phyloP scores from a whole-genome alignment of 2,888 invertebrate genomes.

The Pomacea canaliculata region DNA sequence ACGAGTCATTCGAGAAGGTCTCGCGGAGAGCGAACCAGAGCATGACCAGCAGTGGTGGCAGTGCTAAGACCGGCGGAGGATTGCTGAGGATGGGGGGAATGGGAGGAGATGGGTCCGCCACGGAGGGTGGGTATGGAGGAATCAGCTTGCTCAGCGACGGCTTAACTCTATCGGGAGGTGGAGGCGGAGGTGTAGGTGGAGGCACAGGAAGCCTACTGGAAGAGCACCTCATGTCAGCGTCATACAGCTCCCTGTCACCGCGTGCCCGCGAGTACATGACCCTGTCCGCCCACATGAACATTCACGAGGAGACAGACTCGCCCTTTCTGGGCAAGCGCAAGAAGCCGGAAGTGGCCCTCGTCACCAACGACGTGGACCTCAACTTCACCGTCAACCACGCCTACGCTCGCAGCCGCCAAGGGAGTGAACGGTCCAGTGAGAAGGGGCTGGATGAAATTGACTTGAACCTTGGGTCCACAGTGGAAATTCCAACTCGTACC shows the following conservation, averaged over 20 bases:
- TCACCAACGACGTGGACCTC: slow-evolving; percentile 38
- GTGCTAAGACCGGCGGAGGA: neutral
- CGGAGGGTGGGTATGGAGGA: neutral
- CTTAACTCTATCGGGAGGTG: neutral
- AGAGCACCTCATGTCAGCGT: slow-evolving; percentile 11
- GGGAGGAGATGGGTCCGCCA: neutral
- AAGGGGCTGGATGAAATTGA: slow-evolving; percentile 27
- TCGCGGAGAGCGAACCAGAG: neutral
- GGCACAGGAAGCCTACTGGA: neutral
- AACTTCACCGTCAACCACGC: slow-evolving; percentile 40
- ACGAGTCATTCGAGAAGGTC: slow-evolving; percentile 8
- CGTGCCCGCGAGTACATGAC: slow-evolving; percentile 28
- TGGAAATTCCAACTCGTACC: slow-evolving; percentile 18
- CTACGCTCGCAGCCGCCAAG: slow-evolving; percentile 22
- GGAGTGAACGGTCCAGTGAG: slow-evolving; percentile 30
- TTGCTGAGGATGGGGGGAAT: neutral
- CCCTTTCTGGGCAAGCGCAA: neutral
- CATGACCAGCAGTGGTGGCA: slow-evolving; percentile 9
- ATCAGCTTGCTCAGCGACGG: neutral
- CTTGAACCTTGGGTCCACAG: slow-evolving; percentile 23
- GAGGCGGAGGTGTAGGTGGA: neutral
- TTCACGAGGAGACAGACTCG: slow-evolving; percentile 27
- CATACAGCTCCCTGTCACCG: slow-evolving; percentile 19
- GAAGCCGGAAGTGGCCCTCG: slow-evolving; percentile 36
- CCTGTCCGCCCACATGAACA: slow-evolving; percentile 28